Base-by-base conservation (phyloP, 2,113 vertebrate genomes). In the Sander vitreus region DNA sequence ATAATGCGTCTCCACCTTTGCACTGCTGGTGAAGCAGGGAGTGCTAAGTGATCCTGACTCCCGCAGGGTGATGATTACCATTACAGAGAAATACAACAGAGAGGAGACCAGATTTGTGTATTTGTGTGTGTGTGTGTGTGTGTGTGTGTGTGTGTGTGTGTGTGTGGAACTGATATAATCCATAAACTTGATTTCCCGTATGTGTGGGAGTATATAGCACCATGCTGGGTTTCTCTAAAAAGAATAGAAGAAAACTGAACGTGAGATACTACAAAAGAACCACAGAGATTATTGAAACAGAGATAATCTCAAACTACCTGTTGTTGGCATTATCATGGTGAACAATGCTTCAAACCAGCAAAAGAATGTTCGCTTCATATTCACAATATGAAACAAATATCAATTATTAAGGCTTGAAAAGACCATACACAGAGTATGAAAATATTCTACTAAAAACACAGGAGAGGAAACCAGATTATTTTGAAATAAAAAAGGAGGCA, bases 31-130 rank as follows among this genome's bases (percentile, higher is more conserved):
- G 76, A 76, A 54, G 16, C 65, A 70, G 53, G 27, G 21, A 47
- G 55, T 45, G 19, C 59, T 64, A 77, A 63, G 63, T 51, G 69
- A 73, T 64, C 9, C 33, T 12, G 10, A 69, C 33, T 76, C 58
- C 68, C 64, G 19, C 71, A 75, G 84, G 71, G 75, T 57, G 76
- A 81, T 75, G 66, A 93, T 85, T 77, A 84, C 30, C 74, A 77
- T 78, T 50, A 73, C 73, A 88, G 55, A 86, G 76, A 57, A 67
- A 77, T 43, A 60, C 51, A 84, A 73, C 53, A 79, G 53, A 62
- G 77, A 59, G n/a, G 13, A 14, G 33, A 62, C 60, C 76, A 80
- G 60, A 60, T 76, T 58, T 50, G 27, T 23, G 43, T 53, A 45
- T 60, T 12, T 73, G 15, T 73, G 66, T 80, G 4, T 36, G 50